Conservation (phyloP, 2,888 invertebrate species). For the Saturnia pavonia region DNA sequence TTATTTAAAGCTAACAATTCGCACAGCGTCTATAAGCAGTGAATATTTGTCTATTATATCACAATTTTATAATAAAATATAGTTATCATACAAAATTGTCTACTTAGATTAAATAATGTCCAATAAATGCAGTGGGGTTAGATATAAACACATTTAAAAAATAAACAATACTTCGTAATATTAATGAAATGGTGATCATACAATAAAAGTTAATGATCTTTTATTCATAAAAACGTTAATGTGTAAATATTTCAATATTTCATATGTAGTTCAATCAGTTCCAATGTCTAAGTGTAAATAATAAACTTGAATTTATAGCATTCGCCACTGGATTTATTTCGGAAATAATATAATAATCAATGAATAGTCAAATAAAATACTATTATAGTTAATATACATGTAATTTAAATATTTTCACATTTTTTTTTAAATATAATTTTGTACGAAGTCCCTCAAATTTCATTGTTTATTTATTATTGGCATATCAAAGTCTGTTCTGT, state of each 20-base stretch:
- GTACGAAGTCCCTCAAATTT: neutral
- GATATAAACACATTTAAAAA: neutral
- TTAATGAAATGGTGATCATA: neutral
- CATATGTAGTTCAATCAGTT: neutral
- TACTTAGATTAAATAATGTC: constrained; percentile 36
- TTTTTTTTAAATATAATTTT: neutral
- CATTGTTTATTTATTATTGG: neutral
- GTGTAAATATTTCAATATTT: too few species aligned
- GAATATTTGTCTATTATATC: constrained; percentile 66
- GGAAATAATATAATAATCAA: neutral
- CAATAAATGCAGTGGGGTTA: constrained; percentile 2
- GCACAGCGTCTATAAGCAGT: constrained; percentile 25
- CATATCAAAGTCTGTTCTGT: neutral
- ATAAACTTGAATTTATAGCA: neutral
- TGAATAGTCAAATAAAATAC: neutral
- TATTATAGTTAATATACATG: neutral
- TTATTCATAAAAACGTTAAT: too few species aligned
- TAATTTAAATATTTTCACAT: neutral
- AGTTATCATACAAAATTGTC: neutral
- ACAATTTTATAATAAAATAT: constrained; percentile 57
- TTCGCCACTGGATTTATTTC: neutral
- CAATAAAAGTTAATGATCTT: too few species aligned
- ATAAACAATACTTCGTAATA: neutral
- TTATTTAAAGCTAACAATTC: constrained; percentile 31
- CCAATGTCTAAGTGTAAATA: neutral